Percentiles rank a stretch among this genome's conserved stretches.
Evolutionary conservation across 1,140 invertebrate genomes (phyloP).

Genomic region (Drosophila busckii): DNA sequence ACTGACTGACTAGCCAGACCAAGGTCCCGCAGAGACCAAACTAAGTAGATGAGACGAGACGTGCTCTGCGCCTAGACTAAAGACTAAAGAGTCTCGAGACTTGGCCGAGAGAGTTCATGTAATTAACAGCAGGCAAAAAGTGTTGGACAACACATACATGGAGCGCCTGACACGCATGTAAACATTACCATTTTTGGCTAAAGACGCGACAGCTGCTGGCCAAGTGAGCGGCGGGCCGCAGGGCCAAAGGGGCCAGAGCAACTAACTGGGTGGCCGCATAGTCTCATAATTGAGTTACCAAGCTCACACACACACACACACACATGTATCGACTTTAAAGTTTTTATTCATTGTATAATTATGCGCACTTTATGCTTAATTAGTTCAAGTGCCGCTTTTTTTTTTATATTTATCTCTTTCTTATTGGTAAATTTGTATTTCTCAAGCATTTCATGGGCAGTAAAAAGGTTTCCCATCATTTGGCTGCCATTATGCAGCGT

Average conservation of each 20-base stretch:
- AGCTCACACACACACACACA: slow-evolving; percentile 63
- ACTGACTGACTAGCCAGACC: slow-evolving; percentile 33
- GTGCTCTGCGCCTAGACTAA: background rate
- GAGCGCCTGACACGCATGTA: slow-evolving; percentile 72
- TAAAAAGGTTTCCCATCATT: slow-evolving; percentile 75
- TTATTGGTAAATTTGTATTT: slow-evolving; percentile 5
- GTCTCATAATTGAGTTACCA: slow-evolving; percentile 69
- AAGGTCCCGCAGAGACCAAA: slow-evolving; percentile 60
- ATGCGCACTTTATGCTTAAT: slow-evolving; percentile 65
- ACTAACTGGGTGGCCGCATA: slow-evolving; percentile 59
- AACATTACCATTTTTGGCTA: slow-evolving; percentile 77
- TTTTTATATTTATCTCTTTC: slow-evolving; percentile 5
- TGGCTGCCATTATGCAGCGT: slow-evolving; percentile 74
- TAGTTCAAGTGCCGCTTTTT: slow-evolving; percentile 53
- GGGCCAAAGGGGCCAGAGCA: background rate
- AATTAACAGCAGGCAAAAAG: slow-evolving; percentile 76
- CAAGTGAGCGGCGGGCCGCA: background rate
- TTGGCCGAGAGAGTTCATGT: slow-evolving; percentile 60
- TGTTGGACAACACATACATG: slow-evolving; percentile 68
- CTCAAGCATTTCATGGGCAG: slow-evolving; percentile 28
- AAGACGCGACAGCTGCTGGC: slow-evolving; percentile 64
- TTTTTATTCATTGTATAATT: slow-evolving; percentile 40
- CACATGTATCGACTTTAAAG: slow-evolving; percentile 60
- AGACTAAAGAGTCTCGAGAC: background rate
- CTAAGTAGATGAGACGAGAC: slow-evolving; percentile 43